Evolutionary conservation across 2,113 vertebrate species (phyloP).

Genomic region (Ailuropoda melanoleuca): DNA sequence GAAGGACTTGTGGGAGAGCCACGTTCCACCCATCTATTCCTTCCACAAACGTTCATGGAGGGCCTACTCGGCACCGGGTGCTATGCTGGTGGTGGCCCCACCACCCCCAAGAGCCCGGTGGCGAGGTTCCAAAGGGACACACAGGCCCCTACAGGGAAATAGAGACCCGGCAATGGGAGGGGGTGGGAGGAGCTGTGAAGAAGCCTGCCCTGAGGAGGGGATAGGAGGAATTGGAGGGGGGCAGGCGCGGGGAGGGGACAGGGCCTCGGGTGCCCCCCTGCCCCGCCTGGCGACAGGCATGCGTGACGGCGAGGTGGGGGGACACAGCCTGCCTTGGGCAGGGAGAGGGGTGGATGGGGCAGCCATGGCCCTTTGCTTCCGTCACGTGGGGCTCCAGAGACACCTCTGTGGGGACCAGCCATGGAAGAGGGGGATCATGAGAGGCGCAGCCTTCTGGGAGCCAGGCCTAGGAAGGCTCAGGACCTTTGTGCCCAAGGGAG

Average conservation of each 20-base stretch:
- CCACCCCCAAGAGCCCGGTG: background rate
- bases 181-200: background rate
- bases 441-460: background rate
- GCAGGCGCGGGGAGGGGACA: background rate
- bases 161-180: background rate
- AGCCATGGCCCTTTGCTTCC: too few relatives aligned
- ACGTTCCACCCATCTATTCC: accelerated
- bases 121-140: background rate
- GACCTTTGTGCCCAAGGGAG: background rate
- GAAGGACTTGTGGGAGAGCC: background rate
- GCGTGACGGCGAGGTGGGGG: background rate
- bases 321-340: background rate
- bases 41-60: background rate
- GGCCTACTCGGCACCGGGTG: background rate
- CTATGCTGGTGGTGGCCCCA: too few relatives aligned
- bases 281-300: accelerated
- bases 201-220: too few relatives aligned
- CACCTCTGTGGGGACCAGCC: background rate
- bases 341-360: background rate
- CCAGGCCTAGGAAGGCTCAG: background rate
- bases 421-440: background rate
- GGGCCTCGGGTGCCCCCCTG: accelerated
- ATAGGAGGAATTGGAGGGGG: accelerated
- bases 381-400: too few relatives aligned
- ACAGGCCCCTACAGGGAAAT: accelerated